Base-by-base conservation (phyloP, 2,113 vertebrate species). In the Stigmatopora nigra region DNA sequence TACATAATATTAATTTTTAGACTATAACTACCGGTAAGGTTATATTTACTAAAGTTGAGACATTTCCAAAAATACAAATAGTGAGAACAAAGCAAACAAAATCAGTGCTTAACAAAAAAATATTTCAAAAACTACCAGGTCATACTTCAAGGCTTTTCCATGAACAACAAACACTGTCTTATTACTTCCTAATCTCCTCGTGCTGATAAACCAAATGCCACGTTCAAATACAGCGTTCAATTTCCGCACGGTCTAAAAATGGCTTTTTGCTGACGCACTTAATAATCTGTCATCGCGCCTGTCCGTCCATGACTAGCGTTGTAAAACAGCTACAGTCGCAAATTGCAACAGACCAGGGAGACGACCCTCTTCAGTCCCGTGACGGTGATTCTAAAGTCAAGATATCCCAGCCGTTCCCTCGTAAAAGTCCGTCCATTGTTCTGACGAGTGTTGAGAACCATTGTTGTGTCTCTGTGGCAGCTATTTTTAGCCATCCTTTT, bases 401-500 rank as follows among this genome's bases (percentile, higher is more conserved):
- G 14, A 6, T 16, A 48, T 48, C 46, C 46, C 46, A 48, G 11
- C 15, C 46, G 46, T 17, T 48, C n/a, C 51, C 19, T 55, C 63
- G 75, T 41, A 44, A 66, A 22, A 25, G 12, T 46, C 15, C 2
- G 12, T 46, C 15, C 2, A 45, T 65, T 58, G 19, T 35, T 61
- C 44, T 65, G 58, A n/a, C 16, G 64, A 61, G 75, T 1, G 71
- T 82, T 84, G 81, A 81, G 81, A 82, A 81, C 64, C 80, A 74
- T 79, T 70, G 63, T 72, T 72, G 76, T 47, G n/a, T 47, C 41
- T 59, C 31, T 47, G 38, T 48, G n/a, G n/a, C 53, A 62, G 67
- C 64, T 82, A 25, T 69, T 73, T 58, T 57, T 19, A 35, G 70
- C 57, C 45, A 72, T 75, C 70, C 64, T 52, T 73, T 73, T 71